Conservation (phyloP, 2,888 invertebrate genomes). For the Amiota mariae region DNA sequence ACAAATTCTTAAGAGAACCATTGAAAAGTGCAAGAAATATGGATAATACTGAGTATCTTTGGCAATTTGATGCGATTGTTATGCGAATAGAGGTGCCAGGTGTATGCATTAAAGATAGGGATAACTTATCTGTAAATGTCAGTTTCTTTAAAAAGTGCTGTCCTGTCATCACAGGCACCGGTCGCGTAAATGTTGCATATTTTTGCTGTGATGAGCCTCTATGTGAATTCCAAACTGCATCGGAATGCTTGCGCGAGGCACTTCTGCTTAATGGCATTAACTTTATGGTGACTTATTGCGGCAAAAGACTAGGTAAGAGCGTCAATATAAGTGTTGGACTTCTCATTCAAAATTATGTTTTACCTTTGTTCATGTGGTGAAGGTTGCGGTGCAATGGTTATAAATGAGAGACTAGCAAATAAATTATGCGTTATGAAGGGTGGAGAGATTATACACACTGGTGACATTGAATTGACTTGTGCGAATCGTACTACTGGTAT, state of each 20-base stretch:
- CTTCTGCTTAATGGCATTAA: conserved; percentile 48
- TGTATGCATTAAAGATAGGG: conserved; percentile 45
- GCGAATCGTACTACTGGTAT: conserved; percentile 40
- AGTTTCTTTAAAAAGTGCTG: conserved; percentile 48
- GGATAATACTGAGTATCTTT: background rate
- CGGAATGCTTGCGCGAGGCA: conserved; percentile 48
- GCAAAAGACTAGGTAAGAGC: conserved; percentile 51
- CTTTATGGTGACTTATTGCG: conserved; percentile 44
- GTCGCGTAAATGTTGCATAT: conserved; percentile 52
- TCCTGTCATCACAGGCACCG: conserved; percentile 32
- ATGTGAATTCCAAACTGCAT: conserved; percentile 41
- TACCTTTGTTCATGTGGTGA: background rate
- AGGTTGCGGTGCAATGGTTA: conserved; percentile 50
- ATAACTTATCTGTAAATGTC: conserved; percentile 37
- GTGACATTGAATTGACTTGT: conserved; percentile 52
- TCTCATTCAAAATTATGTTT: background rate
- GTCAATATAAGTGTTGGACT: background rate
- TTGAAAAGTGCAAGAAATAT: too few species aligned
- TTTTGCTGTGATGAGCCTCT: conserved; percentile 34
- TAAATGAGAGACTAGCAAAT: conserved; percentile 43
- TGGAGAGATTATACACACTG: conserved; percentile 44
- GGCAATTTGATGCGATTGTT: conserved; percentile 19
- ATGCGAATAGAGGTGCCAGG: conserved; percentile 44
- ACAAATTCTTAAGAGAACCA: too few species aligned
- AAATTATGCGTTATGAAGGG: conserved; percentile 36